A percentile compares a stretch with the other conserved stretches of the same genome.
phyloP scores from a whole-genome alignment of 2,888 invertebrate species.

The Sepioteuthis lessoniana region DNA sequence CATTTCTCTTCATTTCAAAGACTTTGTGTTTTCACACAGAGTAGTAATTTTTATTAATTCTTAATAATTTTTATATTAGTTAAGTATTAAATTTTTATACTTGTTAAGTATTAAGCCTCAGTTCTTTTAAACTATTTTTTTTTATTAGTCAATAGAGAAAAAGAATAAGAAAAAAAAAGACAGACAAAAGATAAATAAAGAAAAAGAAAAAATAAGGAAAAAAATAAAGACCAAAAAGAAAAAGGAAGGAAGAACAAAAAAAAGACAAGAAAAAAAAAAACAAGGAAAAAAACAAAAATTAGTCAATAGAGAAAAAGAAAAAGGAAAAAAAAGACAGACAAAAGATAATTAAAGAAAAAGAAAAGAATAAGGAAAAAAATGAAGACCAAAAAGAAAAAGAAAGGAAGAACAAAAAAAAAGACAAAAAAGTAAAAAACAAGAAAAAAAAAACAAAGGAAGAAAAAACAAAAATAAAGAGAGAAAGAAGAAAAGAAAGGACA shows the following conservation, averaged over 20 bases:
- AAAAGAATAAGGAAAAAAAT: background rate
- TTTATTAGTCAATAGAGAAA: background rate
- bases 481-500: no score
- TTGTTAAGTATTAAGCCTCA: background rate
- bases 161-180: background rate
- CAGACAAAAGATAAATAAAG: no score
- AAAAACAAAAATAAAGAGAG: no score
- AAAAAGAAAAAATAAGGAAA: no score
- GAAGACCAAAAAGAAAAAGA: background rate
- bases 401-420: no score
- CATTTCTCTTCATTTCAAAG: background rate
- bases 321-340: background rate
- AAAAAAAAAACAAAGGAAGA: no score
- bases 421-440: no score
- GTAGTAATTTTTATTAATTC: no score
- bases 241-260: background rate
- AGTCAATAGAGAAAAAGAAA: background rate
- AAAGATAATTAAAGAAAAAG: background rate
- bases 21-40: background rate
- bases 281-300: background rate
- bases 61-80: background rate
- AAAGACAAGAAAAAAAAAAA: background rate
- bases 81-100: background rate
- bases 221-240: background rate
- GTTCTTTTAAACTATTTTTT: background rate